Base-by-base conservation (phyloP, 2,113 vertebrate genomes). In the Esox niger region DNA sequence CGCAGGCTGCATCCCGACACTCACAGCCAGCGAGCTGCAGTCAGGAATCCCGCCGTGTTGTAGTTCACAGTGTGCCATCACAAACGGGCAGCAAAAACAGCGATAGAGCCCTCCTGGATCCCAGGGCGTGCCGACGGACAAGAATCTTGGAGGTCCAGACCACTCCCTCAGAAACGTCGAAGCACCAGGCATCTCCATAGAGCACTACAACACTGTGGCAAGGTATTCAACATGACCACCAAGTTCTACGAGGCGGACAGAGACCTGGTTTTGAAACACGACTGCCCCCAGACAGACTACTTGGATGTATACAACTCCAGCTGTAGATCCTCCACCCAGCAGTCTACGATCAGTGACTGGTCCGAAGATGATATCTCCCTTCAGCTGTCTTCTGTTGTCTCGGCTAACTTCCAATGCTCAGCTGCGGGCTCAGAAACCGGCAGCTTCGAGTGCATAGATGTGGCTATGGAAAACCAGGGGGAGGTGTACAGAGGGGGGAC, bases 391-490 rank as follows among this genome's bases (percentile, higher is more conserved):
- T 79, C 81, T 0, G 80, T 84, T 73, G 78, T 82, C 54, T 70
- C 66, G 52, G 79, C 81, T 25, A 84, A 84, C 0, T 47, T 59
- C 6, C 73, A 81, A 49, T 86, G 87, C 68, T 71, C 67, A 65
- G 74, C 70, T 6, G 70, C 80, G n/a, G 91, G 88, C 62, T 91
- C 92, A 1, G 88, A 86, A 32, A 38, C 78, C 1, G 86, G 73
- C 6, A 62, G 76, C 49, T 86, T 84, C 1, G 91, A 94, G 69
- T 95, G 94, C 8, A 84, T 95, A 27, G 93, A 95, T 0, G 89
- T 95, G 63, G 91, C 87, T 0, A 65, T 94, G 66, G 94, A 95
- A 77, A 88, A 84, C 6, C 63, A 81, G n/a, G 38, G 88, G n/a
- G 75, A 85, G 69, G 78, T 75, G 70, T 78, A 86, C 4, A 83